Percentiles rank a stretch among this genome's conserved stretches.
These are phyloP conservation scores for Melipona beecheii DNA, from an alignment of 2,888 invertebrate genomes.

Conservation along the genomic window DNA sequence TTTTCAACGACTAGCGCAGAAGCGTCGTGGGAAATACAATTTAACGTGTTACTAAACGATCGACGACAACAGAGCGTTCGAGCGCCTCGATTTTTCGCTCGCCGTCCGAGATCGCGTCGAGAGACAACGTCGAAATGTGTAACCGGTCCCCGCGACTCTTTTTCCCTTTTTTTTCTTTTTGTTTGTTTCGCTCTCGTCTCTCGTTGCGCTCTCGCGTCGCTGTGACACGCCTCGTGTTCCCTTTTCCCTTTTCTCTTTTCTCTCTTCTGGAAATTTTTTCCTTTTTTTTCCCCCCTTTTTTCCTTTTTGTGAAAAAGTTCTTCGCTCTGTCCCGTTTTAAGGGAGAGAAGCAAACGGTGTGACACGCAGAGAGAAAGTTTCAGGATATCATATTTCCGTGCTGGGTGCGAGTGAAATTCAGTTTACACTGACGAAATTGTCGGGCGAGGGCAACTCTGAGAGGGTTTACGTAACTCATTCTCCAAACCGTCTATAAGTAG, in stretches of 20 bases:
- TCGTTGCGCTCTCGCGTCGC: background rate
- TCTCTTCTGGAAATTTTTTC: background rate
- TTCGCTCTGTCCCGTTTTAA: background rate
- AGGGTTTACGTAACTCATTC: too few species aligned
- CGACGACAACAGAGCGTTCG: conserved; percentile 30
- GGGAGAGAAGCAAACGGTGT: background rate
- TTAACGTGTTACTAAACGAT: conserved; percentile 42
- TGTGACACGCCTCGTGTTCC: background rate
- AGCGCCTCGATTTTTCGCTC: background rate
- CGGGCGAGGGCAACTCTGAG: too few species aligned
- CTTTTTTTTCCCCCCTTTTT: background rate
- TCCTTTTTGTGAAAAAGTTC: too few species aligned
- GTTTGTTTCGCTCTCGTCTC: background rate
- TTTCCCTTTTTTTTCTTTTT: too few species aligned
- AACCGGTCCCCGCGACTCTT: background rate
- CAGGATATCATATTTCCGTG: background rate
- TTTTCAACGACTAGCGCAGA: conserved; percentile 25
- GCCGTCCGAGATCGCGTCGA: background rate
- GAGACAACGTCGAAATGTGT: conserved; percentile 12
- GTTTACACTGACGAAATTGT: too few species aligned
- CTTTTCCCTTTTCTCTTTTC: too few species aligned
- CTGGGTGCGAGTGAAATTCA: too few species aligned
- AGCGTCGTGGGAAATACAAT: conserved; percentile 50
- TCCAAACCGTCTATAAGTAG: too few species aligned
- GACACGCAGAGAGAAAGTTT: background rate